phyloP scores from a whole-genome alignment of 2,797 vertebrate species.

The Poeciliopsis turneri region DNA sequence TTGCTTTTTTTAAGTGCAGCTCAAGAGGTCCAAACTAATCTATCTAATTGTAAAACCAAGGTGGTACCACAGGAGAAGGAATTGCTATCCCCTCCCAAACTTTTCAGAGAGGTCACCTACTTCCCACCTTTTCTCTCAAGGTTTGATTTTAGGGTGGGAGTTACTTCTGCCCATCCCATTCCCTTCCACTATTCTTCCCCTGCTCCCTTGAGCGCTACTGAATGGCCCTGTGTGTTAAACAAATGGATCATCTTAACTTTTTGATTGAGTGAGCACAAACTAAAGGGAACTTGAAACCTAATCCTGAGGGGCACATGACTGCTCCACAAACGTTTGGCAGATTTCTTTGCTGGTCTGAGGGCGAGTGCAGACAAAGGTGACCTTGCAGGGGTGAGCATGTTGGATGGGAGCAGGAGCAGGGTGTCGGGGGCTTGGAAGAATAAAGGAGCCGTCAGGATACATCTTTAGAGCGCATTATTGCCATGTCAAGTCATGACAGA shows the following conservation, averaged over 20 bases:
- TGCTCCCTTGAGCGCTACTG: conserved; percentile 81
- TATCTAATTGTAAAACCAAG: conserved; percentile 13
- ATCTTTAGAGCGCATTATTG: conserved; percentile 61
- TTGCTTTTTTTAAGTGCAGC: conserved; percentile 3
- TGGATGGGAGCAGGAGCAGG: conserved; percentile 21
- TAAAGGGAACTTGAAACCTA: conserved; percentile 86
- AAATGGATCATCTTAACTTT: conserved; percentile 88
- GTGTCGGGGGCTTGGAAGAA: conserved; percentile 26
- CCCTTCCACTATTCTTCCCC: conserved; percentile 72
- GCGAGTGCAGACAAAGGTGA: conserved; percentile 80
- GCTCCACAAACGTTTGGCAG: conserved; percentile 81
- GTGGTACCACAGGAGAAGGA: conserved; percentile 26
- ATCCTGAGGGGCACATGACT: conserved; percentile 80
- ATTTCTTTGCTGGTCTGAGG: conserved; percentile 75
- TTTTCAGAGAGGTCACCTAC: conserved; percentile 54
- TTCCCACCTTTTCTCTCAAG: conserved; percentile 61
- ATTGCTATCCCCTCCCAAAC: conserved; percentile 45
- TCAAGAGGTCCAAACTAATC: conserved; percentile 17
- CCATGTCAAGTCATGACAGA: conserved; percentile 50
- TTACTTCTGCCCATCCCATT: conserved; percentile 71
- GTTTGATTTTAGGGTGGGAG: conserved; percentile 61
- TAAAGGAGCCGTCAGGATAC: conserved; percentile 51
- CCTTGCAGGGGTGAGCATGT: conserved; percentile 72
- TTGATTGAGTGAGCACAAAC: conserved; percentile 86
- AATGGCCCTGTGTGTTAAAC: conserved; percentile 86